Conservation (phyloP, 2,888 invertebrate species). For the Polyploca ridens region DNA sequence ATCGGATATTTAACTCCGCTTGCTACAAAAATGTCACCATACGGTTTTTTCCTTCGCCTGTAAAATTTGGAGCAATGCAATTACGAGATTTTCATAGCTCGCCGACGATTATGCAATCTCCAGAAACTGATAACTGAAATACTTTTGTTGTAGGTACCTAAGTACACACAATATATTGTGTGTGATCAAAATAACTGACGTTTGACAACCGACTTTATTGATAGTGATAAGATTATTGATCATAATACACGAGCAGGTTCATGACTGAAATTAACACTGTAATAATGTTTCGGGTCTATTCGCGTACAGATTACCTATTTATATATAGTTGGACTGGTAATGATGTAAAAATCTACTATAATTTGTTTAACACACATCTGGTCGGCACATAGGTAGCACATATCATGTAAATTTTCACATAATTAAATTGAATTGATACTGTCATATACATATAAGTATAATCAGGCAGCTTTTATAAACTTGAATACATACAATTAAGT, state of each 20-base stretch:
- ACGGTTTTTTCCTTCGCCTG: too few relatives aligned
- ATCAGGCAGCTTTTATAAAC: background rate
- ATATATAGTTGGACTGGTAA: too few relatives aligned
- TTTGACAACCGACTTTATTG: background rate
- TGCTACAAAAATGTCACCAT: too few relatives aligned
- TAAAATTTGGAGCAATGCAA: too few relatives aligned
- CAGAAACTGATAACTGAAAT: background rate
- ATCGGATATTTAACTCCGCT: too few relatives aligned
- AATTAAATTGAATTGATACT: background rate
- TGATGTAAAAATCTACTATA: too few relatives aligned
- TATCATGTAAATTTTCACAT: constrained; percentile 4
- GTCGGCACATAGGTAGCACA: background rate
- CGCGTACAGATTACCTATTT: too few relatives aligned
- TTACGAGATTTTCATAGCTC: too few relatives aligned
- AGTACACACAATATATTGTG: background rate
- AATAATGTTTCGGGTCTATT: too few relatives aligned
- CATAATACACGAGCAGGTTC: background rate
- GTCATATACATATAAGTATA: background rate
- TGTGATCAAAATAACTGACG: background rate
- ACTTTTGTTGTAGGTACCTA: background rate
- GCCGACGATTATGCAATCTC: background rate
- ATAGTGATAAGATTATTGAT: constrained; percentile 2
- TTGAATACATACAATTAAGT: constrained; percentile 25
- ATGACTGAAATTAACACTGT: too few relatives aligned
- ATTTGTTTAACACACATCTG: too few relatives aligned